Conservation (phyloP, 2,797 vertebrate genomes). For the Oreochromis grahami region DNA sequence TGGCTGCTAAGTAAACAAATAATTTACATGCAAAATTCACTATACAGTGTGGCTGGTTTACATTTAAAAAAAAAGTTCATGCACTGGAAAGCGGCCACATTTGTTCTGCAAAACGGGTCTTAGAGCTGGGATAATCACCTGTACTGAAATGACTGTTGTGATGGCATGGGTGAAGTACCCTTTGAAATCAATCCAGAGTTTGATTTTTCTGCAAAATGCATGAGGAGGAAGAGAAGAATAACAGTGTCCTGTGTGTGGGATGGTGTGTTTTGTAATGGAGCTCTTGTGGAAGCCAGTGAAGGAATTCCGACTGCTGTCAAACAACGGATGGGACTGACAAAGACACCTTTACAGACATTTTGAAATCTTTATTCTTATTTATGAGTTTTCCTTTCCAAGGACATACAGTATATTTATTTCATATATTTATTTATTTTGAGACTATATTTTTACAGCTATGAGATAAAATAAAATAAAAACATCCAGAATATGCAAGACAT, state of each 20-base stretch:
- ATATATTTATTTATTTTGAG: conserved; percentile 99
- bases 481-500: conserved; percentile 26
- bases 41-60: conserved; percentile 51
- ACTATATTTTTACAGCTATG: conserved; percentile 99
- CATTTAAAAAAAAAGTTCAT: conserved; percentile 41
- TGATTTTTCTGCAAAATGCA: conserved; percentile 27
- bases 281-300: conserved; percentile 54
- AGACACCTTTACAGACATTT: conserved; percentile 64
- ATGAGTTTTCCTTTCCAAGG: conserved; percentile 89
- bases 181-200: conserved; percentile 11
- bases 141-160: neutral
- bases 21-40: conserved; percentile 23
- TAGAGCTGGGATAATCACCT: neutral
- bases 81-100: conserved; percentile 64
- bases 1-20: conserved; percentile 54
- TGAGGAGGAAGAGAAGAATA: conserved; percentile 27
- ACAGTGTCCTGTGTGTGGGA: neutral
- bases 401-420: conserved; percentile 97
- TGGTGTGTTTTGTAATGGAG: conserved; percentile 25
- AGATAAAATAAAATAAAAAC: conserved; percentile 69
- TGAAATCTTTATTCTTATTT: conserved; percentile 83
- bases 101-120: conserved; percentile 27
- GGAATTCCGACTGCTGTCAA: conserved; percentile 52
- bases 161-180: neutral
- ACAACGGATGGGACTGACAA: conserved; percentile 43